phyloP scores from a whole-genome alignment of 2,797 vertebrate species.

The Darevskia mixta region DNA sequence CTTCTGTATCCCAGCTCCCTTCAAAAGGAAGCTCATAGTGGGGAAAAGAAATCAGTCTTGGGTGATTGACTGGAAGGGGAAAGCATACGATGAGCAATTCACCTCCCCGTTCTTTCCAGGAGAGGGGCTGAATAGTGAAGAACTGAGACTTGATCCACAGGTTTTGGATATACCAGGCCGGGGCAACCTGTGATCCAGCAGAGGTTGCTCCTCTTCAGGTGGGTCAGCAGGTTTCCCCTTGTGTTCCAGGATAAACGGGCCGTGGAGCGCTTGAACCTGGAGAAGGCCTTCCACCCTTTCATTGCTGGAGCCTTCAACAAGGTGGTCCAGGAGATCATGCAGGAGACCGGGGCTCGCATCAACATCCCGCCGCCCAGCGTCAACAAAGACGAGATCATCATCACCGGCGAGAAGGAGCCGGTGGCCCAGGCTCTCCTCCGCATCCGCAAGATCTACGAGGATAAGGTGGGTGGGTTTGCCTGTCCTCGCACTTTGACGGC shows the following conservation, averaged over 20 bases:
- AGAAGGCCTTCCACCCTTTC: conserved; percentile 85
- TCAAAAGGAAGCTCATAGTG: background rate
- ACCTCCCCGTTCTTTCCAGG: background rate
- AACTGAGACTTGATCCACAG: background rate
- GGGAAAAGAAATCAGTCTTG: background rate
- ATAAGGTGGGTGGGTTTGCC: conserved; percentile 76
- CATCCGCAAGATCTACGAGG: conserved; percentile 83
- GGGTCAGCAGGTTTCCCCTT: background rate
- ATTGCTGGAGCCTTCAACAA: conserved; percentile 82
- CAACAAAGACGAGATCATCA: conserved; percentile 84
- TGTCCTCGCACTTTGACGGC: too few species aligned
- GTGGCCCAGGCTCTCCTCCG: conserved; percentile 79
- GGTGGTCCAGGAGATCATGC: conserved; percentile 82
- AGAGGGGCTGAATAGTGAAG: too few species aligned
- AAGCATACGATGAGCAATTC: background rate
- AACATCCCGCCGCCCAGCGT: conserved; percentile 83
- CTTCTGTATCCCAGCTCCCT: background rate
- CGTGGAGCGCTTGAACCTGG: conserved; percentile 81
- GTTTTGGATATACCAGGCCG: background rate
- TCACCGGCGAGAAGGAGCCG: conserved; percentile 84
- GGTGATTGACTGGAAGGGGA: background rate
- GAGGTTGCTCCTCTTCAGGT: background rate
- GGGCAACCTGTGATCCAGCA: fast-evolving
- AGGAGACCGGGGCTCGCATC: conserved; percentile 83
- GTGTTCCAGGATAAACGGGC: conserved; percentile 82